phyloP scores from a whole-genome alignment of 2,888 invertebrate genomes.

The Camponotus fellah region DNA sequence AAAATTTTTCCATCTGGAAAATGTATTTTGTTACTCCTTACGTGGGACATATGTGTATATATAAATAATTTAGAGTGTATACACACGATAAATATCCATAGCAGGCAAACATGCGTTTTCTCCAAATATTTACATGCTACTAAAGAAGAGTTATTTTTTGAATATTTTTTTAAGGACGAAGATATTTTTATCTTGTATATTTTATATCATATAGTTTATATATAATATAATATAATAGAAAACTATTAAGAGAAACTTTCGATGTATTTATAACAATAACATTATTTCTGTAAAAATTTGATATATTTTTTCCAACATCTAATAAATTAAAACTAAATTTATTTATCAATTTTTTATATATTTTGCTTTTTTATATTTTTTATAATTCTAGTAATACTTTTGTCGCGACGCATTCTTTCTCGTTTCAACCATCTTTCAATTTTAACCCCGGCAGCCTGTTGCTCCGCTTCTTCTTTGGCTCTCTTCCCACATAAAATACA shows the following conservation, averaged over 20 bases:
- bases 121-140: not conserved
- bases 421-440: conserved; percentile 73
- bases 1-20: conserved; percentile 47
- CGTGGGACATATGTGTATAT: not conserved
- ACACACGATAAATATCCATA: not conserved
- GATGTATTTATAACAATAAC: not conserved
- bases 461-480: conserved; percentile 75
- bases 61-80: not conserved
- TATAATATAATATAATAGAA: not conserved
- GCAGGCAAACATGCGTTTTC: not conserved
- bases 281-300: not conserved
- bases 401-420: conserved; percentile 46
- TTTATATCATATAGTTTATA: not conserved
- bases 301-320: not conserved
- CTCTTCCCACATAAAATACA: conserved; percentile 78
- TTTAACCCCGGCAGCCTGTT: conserved; percentile 77
- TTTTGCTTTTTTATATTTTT: not conserved
- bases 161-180: not conserved
- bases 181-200: not conserved
- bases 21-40: not conserved
- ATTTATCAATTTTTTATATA: not conserved
- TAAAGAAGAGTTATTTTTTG: not conserved
- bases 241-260: not conserved
- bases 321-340: not conserved
- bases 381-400: conserved; percentile 6